Evolutionary conservation across 2,113 vertebrate species (phyloP), one percentile per base, ranked within the genome.

Genomic region (Nyctibius bracteatus): DNA sequence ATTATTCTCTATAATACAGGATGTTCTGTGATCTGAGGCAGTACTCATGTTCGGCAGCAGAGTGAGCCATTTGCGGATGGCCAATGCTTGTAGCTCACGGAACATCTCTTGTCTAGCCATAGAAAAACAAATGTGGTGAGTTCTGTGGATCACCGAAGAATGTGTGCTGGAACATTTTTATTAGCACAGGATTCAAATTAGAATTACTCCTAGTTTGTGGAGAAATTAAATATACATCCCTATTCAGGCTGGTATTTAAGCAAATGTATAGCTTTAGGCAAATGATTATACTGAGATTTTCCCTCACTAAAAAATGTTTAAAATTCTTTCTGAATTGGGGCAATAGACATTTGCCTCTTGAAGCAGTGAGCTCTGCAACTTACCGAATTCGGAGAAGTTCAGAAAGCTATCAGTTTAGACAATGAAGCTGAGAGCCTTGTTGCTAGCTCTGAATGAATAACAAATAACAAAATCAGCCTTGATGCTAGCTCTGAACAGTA

Each of bases 31-130:
- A 46, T 73, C 49, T 54, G 24, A n/a, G 46, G 14, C 23, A 71
- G 35, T 51, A 11, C 44, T 72, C 4, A 1, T 20, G 28, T 73
- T 57, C 63, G 59, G 5, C 18, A 88, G 41, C 27, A 46, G 44
- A 63, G 14, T 0, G 0, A 79, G 31, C 27, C 25, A 5, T 8
- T 25, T 61, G 20, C 0, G 0, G 15, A 14, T 62, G n/a, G 6
- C 14, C 12, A 54, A 0, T 2, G 4, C 25, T 62, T 49, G 37
- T 39, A 51, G 24, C 17, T 90, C 31, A 37, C 10, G 27, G 33
- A 70, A 33, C 10, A 30, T 46, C 30, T 77, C 81, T 59, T 46
- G 6, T 35, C 41, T 20, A n/a, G 15, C 31, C 12, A 30, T 17
- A 51, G 31, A 8, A 14, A 66, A 51, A 6, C 24, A 57, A 68